phyloP scores from a whole-genome alignment of 2,888 invertebrate species.

The Agrochola circellaris region DNA sequence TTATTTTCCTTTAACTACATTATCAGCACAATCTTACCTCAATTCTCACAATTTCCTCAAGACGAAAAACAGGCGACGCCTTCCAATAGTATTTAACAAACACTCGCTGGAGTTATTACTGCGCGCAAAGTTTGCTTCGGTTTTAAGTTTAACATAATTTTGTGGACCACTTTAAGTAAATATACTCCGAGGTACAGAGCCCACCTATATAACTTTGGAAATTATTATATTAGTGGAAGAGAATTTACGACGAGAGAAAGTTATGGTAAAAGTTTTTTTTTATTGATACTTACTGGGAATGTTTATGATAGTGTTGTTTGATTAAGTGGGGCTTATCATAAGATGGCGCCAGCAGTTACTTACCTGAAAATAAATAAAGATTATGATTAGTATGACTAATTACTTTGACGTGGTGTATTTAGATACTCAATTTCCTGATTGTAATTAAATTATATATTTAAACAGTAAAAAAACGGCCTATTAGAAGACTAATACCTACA shows the following conservation, averaged over 20 bases:
- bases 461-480: background rate
- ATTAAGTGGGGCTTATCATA: constrained; percentile 37
- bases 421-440: background rate
- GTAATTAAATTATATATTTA: background rate
- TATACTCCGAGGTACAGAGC: constrained; percentile 72
- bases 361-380: constrained; percentile 71
- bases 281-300: constrained; percentile 54
- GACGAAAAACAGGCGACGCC: constrained; percentile 38
- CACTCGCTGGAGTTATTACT: constrained; percentile 78
- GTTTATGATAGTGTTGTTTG: constrained; percentile 42
- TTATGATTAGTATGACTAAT: constrained; percentile 2
- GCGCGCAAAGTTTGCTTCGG: constrained; percentile 77
- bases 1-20: too few species aligned
- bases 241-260: constrained; percentile 50
- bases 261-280: constrained; percentile 46
- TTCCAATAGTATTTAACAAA: constrained; percentile 57
- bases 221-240: constrained; percentile 49
- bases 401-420: background rate
- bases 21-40: background rate
- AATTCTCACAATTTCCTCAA: background rate
- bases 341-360: constrained; percentile 61
- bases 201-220: constrained; percentile 63
- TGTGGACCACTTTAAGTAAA: constrained; percentile 81
- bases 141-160: constrained; percentile 83
- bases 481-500: too few species aligned